Evolutionary conservation across 2,888 invertebrate species (phyloP).

Genomic region (Rutpela maculata): DNA sequence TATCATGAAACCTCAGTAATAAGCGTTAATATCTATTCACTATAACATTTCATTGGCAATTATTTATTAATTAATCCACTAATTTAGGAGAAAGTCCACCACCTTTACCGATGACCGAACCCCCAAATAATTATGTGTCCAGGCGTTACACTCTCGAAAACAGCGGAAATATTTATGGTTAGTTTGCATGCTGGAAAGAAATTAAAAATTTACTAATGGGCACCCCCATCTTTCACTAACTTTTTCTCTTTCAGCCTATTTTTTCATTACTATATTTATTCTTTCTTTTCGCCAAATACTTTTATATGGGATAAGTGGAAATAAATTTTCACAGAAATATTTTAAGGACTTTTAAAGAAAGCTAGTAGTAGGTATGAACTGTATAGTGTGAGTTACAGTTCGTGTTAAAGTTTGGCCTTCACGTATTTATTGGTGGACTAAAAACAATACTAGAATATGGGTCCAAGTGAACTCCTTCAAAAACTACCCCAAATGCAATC

Average conservation of each 20-base stretch:
- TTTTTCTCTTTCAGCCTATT: conserved; percentile 47
- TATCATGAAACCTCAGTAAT: conserved; percentile 1
- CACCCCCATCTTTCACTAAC: conserved; percentile 46
- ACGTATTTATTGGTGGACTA: too few relatives aligned
- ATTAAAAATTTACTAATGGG: conserved; percentile 49
- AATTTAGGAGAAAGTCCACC: conserved; percentile 77
- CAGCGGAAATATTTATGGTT: conserved; percentile 71
- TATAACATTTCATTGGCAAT: conserved; percentile 29
- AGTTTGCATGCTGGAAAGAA: conserved; percentile 62
- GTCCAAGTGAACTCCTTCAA: too few relatives aligned
- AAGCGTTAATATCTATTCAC: not conserved
- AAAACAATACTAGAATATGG: too few relatives aligned
- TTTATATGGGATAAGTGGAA: conserved; percentile 27
- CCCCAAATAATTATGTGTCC: conserved; percentile 72
- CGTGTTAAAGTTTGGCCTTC: too few relatives aligned
- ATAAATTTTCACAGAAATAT: conserved; percentile 12
- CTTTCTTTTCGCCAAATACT: conserved; percentile 17
- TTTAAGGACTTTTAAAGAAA: not conserved
- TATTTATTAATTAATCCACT: conserved; percentile 53
- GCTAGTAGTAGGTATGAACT: too few relatives aligned
- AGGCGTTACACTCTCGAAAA: conserved; percentile 68
- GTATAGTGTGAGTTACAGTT: too few relatives aligned
- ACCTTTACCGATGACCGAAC: conserved; percentile 78
- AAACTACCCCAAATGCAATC: too few relatives aligned
- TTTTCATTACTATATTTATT: conserved; percentile 35